Conservation (phyloP, 2,888 invertebrate genomes). For the Tricholauxania praeusta region DNA sequence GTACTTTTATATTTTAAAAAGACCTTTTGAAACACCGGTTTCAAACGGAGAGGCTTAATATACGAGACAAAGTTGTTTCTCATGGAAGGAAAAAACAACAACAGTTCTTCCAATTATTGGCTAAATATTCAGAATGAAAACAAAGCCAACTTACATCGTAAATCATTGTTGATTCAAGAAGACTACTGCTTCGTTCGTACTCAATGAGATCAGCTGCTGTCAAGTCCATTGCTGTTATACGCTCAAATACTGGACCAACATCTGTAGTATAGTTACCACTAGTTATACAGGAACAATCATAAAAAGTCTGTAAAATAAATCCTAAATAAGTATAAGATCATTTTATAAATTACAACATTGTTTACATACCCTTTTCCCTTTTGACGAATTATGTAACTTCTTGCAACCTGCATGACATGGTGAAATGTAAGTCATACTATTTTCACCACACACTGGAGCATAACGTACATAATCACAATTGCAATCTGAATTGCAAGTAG, state of each 20-base stretch:
- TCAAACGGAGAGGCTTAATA: too few relatives aligned
- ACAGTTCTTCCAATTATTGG: too few relatives aligned
- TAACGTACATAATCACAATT: constrained; percentile 79
- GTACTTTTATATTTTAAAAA: too few relatives aligned
- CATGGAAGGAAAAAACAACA: too few relatives aligned
- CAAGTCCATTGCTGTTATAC: constrained; percentile 55
- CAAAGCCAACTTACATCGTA: too few relatives aligned
- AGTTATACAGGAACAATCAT: constrained; percentile 62
- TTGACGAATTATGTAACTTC: constrained; percentile 62
- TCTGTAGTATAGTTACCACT: constrained; percentile 44
- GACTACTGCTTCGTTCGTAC: constrained; percentile 9
- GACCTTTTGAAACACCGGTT: too few relatives aligned
- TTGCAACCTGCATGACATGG: constrained; percentile 85
- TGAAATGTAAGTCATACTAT: constrained; percentile 78
- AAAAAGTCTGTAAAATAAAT: constrained; percentile 54
- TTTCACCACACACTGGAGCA: constrained; percentile 79
- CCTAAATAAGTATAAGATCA: too few relatives aligned
- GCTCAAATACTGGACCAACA: constrained; percentile 52
- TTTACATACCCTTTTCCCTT: constrained; percentile 67
- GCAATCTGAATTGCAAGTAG: constrained; percentile 75
- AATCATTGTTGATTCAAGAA: constrained; percentile 9
- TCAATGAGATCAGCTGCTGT: constrained; percentile 8
- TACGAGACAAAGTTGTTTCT: too few relatives aligned
- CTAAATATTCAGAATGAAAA: too few relatives aligned
- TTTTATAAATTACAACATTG: not conserved